Base-by-base conservation (phyloP, 2,797 vertebrate genomes). In the Tokudaia tokunoshimensis region DNA sequence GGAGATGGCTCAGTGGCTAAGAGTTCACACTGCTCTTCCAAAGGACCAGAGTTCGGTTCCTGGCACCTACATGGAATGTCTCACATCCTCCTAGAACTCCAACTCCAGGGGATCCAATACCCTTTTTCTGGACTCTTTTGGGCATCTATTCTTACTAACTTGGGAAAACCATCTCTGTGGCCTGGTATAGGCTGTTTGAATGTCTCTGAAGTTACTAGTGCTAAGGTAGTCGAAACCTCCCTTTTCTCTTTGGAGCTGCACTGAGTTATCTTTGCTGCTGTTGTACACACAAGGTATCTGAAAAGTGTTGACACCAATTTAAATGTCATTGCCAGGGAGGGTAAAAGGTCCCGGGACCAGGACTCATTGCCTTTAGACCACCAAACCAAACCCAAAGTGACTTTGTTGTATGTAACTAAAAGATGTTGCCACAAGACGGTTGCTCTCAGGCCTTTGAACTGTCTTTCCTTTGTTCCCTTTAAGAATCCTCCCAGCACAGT, bases 361-460 rank as follows among this genome's bases (percentile, higher is more conserved):
- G 83, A 86, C 78, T 41, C 94, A 97, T 96, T 93, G 75, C 59
- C 91, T 95, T 82, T 89, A 94, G 79, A 92, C 94, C 80, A 94
- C 70, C 92, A 92, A 82, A 94, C 70, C 91, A 91, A 82, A 87
- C 91, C 75, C 94, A 91, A 96, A 94, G 55, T 57, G 41, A 19
- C 76, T 57, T 94, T 95, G 86, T 74, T 97, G 52, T 91, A 34
- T 86, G 63, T 96, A 92, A 96, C 83, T 88, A 88, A 96, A 96
- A 91, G 80, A 83, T 94, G 87, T 95, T 96, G 91, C 95, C 94
- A 90, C 89, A 90, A 89, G 84, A 97, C 94, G n/a, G 31, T 96
- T 96, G 91, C 87, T 97, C 44, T 22, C 91, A 93, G 96, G 93
- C 86, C 91, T 97, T 95, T 97, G 92, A 98, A 87, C 93, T 95